These are phyloP conservation scores for Antechinus flavipes DNA, from an alignment of 2,113 vertebrate genomes.

Conservation along the genomic window DNA sequence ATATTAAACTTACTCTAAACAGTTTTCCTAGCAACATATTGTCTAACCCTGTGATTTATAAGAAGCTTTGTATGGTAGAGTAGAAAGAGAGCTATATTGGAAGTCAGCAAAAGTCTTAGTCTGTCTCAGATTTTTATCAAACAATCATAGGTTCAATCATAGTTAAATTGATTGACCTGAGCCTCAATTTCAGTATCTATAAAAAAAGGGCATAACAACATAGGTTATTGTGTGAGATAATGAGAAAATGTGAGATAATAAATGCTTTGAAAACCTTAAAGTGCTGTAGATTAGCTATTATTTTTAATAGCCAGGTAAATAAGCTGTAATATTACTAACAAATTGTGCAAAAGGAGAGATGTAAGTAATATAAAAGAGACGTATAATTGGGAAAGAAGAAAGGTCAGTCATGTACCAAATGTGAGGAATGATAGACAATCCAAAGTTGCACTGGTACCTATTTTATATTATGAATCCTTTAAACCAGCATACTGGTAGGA, in stretches of 20 bases:
- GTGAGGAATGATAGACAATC: neutral
- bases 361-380: neutral
- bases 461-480: neutral
- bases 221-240: neutral
- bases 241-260: neutral
- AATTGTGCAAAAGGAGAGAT: neutral
- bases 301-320: neutral
- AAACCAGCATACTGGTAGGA: neutral
- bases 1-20: neutral
- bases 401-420: neutral
- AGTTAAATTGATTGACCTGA: neutral
- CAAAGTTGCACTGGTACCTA: neutral
- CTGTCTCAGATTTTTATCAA: neutral
- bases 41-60: conserved; percentile 16
- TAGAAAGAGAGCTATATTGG: neutral
- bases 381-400: neutral
- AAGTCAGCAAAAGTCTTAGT: neutral
- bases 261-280: neutral
- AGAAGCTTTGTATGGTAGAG: neutral
- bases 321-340: neutral
- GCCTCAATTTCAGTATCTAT: neutral
- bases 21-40: neutral
- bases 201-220: neutral
- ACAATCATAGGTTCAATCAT: neutral
- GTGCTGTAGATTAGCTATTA: neutral